Conservation (phyloP, 2,888 invertebrate genomes). For the Operophtera brumata region DNA sequence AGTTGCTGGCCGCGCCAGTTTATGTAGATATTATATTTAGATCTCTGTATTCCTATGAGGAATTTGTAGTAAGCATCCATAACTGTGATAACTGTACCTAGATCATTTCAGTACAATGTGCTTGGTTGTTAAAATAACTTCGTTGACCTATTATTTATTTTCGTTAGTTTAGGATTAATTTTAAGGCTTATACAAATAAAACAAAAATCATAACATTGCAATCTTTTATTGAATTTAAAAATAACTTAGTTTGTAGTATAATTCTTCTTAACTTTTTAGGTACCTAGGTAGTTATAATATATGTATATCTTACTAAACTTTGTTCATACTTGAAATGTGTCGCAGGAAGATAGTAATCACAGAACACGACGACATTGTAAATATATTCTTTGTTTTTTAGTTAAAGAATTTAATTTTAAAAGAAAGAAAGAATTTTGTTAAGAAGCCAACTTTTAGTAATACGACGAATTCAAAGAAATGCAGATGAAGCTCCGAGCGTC, state of each 20-base stretch:
- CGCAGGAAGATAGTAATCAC: too few species aligned
- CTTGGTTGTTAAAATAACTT: conserved; percentile 17
- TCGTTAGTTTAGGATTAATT: not conserved
- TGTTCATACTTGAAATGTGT: conserved; percentile 42
- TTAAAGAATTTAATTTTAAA: too few species aligned
- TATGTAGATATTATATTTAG: conserved; percentile 15
- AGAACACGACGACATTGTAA: too few species aligned
- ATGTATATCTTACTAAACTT: conserved; percentile 50
- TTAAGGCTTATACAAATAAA: conserved; percentile 11
- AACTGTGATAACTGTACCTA: conserved; percentile 45
- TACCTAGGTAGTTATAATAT: conserved; percentile 4
- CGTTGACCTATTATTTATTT: conserved; percentile 9
- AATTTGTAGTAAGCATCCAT: conserved; percentile 25
- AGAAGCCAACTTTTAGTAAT: too few species aligned
- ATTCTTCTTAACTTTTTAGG: conserved; percentile 44
- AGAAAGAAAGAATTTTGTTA: too few species aligned
- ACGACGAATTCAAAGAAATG: too few species aligned
- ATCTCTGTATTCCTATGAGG: conserved; percentile 30
- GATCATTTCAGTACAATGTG: conserved; percentile 36
- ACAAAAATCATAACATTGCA: conserved; percentile 36
- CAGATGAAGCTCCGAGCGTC: too few species aligned
- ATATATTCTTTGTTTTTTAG: too few species aligned
- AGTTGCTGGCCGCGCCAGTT: too few species aligned
- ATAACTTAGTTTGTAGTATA: conserved; percentile 54
- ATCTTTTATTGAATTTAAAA: conserved; percentile 67